These are phyloP conservation scores for Eupithecia subfuscata DNA, from an alignment of 2,888 invertebrate genomes.

Conservation along the genomic window DNA sequence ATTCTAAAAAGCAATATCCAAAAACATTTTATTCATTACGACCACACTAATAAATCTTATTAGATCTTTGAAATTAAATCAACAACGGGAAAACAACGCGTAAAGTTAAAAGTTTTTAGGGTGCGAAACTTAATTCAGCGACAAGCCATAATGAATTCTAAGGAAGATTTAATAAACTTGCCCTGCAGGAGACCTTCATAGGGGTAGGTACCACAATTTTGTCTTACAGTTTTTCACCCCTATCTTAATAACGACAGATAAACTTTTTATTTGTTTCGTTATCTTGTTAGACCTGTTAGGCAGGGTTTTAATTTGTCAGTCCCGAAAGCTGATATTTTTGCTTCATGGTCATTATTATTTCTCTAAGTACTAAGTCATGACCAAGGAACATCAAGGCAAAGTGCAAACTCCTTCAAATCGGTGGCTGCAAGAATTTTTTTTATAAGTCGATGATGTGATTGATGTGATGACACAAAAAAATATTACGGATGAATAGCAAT, in stretches of 20 bases:
- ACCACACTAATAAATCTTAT: constrained; percentile 54
- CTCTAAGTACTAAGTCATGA: neutral
- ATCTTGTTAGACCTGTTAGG: constrained; percentile 38
- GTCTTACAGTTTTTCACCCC: constrained; percentile 55
- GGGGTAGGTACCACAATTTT: constrained; percentile 55
- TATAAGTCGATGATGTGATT: neutral
- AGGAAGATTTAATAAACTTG: constrained; percentile 71
- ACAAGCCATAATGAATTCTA: constrained; percentile 70
- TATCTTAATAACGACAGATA: constrained; percentile 46
- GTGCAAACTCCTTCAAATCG: neutral
- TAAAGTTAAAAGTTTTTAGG: constrained; percentile 63
- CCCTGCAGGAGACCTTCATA: constrained; percentile 54
- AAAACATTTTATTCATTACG: constrained; percentile 29
- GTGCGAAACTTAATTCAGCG: constrained; percentile 72
- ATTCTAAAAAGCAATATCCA: constrained; percentile 20
- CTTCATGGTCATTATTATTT: neutral
- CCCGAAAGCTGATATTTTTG: neutral
- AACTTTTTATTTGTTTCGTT: constrained; percentile 45
- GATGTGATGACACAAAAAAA: constrained; percentile 1
- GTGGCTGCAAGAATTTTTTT: neutral
- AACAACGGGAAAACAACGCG: constrained; percentile 58
- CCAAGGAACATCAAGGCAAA: neutral
- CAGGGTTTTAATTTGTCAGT: neutral
- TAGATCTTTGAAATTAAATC: constrained; percentile 63
- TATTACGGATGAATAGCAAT: constrained; percentile 12